Percentiles rank a stretch among this genome's conserved stretches.
Conservation (phyloP, 30 jellyfish, hydroid and myxozoan species). For the Haliclystus octoradiatus region DNA sequence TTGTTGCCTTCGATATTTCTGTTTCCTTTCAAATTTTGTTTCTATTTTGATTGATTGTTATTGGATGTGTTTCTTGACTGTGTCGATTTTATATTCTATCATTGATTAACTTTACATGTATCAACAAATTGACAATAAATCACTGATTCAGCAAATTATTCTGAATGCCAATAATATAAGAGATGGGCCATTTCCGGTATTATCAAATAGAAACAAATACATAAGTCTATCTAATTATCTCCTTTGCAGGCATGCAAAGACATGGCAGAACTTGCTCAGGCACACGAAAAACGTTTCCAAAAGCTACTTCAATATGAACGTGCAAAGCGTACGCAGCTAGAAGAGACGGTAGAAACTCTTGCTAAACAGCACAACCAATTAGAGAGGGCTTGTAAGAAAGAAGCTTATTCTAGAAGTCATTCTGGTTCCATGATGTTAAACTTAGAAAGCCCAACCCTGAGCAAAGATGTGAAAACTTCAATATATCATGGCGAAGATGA, state of each 20-base stretch:
- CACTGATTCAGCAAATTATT: no score
- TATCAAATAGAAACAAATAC: no score
- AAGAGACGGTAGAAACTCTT: conserved; percentile 97
- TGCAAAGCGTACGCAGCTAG: conserved; percentile 66
- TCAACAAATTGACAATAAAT: no score
- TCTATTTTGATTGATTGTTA: no score
- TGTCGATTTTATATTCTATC: no score
- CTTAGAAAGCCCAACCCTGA: conserved; percentile 40
- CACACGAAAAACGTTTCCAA: conserved; percentile 86
- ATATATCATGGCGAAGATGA: neutral
- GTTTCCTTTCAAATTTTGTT: no score
- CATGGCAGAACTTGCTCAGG: conserved; percentile 78
- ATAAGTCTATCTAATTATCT: no score
- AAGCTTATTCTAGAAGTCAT: conserved; percentile 5
- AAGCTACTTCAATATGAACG: conserved; percentile 60
- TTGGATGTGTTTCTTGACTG: no score
- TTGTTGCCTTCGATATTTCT: no score
- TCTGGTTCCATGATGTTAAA: conserved; percentile 2
- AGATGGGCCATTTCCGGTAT: no score
- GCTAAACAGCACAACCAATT: conserved; percentile 94
- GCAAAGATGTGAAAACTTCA: neutral
- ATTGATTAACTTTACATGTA: no score
- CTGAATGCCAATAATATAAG: no score
- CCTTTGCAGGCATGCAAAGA: conserved; percentile 99
- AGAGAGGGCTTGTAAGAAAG: conserved; percentile 80